Evolutionary conservation across 2,113 vertebrate genomes (phyloP).

Genomic region (Prolemur simus): DNA sequence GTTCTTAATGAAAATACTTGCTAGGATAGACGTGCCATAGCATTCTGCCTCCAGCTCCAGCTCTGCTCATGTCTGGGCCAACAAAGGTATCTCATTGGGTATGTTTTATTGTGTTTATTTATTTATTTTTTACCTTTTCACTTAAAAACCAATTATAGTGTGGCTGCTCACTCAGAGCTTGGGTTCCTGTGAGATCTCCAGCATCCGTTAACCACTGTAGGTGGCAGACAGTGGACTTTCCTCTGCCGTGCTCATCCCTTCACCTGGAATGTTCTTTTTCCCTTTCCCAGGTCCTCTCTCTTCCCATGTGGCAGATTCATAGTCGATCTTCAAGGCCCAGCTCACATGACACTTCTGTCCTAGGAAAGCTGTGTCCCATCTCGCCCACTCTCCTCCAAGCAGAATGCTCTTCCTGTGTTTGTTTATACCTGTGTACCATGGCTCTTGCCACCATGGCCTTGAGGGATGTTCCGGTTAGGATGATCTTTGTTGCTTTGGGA

Average conservation of each 20-base stretch:
- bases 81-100: not conserved
- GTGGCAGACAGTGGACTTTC: not conserved
- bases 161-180: not conserved
- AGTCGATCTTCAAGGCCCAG: not conserved
- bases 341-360: not conserved
- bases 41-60: not conserved
- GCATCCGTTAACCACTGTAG: not conserved
- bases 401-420: not conserved
- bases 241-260: not conserved
- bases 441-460: not conserved
- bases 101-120: conserved; percentile 34
- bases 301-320: not conserved
- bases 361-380: not conserved
- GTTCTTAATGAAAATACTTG: conserved; percentile 58
- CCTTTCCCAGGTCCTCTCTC: not conserved
- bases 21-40: not conserved
- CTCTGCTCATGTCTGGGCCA: not conserved
- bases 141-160: not conserved
- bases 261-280: not conserved
- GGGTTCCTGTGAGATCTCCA: not conserved
- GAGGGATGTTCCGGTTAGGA: not conserved
- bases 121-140: not conserved
- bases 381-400: no score
- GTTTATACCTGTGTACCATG: not conserved
- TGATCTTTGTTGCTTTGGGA: not conserved